Base-by-base conservation (phyloP, 2,797 vertebrate species). In the Acanthurus leucopareius region DNA sequence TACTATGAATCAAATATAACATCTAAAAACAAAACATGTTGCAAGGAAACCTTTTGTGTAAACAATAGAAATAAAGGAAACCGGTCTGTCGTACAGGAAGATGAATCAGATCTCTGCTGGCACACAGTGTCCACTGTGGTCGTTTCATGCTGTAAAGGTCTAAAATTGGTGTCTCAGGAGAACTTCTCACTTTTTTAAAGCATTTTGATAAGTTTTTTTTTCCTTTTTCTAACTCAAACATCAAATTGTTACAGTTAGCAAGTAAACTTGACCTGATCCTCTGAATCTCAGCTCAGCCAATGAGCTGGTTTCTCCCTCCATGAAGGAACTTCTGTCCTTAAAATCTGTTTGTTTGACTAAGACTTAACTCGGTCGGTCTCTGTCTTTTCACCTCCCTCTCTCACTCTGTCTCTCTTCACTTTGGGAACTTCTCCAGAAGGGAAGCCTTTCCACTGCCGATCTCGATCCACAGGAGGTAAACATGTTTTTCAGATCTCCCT, bases 391-490 rank as follows among this genome's bases (percentile, higher is more conserved):
- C 17, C 6, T 10, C 44, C 16, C 11, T 52, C 8, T 25, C 54
- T 49, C 44, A 4, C 32, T 17, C 13, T 7, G 32, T 19, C 64
- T 62, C 72, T 60, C 79, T 68, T 63, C 61, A 19, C 70, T 77
- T 64, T 14, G 67, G 94, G 94, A 96, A 45, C 69, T 58, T 80
- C 84, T 95, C 96, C 95, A 96, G 93, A 89, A 96, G 93, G 95
- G 95, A 96, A 96, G 95, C 95, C 93, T 96, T 91, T 91, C 91
- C 93, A 84, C 25, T 25, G 90, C 80, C 87, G 80, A 93, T 88
- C 93, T 95, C 92, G 93, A 91, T 93, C 89, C 87, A 91, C 94
- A 91, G 94, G 95, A 94, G 94, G 94, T 96, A 96, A 96, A 96
- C 94, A 94, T 96, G 95, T 96, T 96, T 96, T 96, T 94, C 93